phyloP scores from a whole-genome alignment of 2,888 invertebrate species.

The Lingula anatina region DNA sequence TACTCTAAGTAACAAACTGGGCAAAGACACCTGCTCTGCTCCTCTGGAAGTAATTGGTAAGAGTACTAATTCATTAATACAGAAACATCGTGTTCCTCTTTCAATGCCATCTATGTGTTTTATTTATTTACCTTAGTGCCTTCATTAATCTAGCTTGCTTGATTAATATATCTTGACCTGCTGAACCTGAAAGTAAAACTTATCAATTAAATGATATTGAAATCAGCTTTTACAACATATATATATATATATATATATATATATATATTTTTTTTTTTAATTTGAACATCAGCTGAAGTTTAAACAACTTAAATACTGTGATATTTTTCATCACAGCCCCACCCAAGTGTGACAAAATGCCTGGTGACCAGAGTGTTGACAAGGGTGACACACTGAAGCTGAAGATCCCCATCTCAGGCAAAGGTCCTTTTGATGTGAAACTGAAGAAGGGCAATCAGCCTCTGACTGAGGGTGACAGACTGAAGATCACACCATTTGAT shows the following conservation, averaged over 20 bases:
- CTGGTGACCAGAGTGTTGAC: constrained; percentile 81
- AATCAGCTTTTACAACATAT: too few relatives aligned
- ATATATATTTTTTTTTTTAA: too few relatives aligned
- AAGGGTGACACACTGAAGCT: constrained; percentile 96
- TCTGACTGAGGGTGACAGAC: constrained; percentile 55
- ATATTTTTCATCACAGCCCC: too few relatives aligned
- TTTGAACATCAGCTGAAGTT: too few relatives aligned
- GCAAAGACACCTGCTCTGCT: constrained; percentile 81
- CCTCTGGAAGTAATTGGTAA: constrained; percentile 84
- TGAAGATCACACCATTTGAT: constrained; percentile 66
- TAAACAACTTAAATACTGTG: too few relatives aligned
- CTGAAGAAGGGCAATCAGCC: constrained; percentile 78
- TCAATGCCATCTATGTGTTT: too few relatives aligned
- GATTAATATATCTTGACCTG: neutral
- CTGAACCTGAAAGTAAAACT: too few relatives aligned
- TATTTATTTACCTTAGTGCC: too few relatives aligned
- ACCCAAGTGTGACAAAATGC: constrained; percentile 85
- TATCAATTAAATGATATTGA: too few relatives aligned
- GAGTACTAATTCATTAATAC: neutral
- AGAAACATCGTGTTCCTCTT: neutral
- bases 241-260: too few relatives aligned
- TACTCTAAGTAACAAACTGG: constrained; percentile 88
- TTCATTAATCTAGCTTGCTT: too few relatives aligned
- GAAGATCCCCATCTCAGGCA: constrained; percentile 93
- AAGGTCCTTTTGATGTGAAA: constrained; percentile 86